phyloP scores from a whole-genome alignment of 2,113 vertebrate genomes.

The Atherinomorus stipes region DNA sequence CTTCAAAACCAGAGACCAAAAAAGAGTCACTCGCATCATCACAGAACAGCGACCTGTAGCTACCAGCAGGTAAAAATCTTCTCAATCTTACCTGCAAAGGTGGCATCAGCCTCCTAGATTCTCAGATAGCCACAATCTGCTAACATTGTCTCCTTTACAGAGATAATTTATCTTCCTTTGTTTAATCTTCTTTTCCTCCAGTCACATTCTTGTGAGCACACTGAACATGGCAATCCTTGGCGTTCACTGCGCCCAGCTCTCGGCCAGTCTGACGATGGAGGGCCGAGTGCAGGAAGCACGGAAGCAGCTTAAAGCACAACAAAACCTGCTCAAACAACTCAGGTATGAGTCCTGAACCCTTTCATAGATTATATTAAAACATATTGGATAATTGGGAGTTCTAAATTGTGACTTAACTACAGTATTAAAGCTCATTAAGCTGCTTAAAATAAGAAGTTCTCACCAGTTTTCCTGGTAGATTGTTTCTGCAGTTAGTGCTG shows the following conservation, averaged over 20 bases:
- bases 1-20: slow-evolving; percentile 80
- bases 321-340: slow-evolving; percentile 76
- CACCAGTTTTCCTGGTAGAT: no score
- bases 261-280: slow-evolving; percentile 82
- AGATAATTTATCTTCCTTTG: not conserved
- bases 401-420: no score
- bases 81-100: not conserved
- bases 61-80: slow-evolving; percentile 69
- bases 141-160: not conserved
- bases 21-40: slow-evolving; percentile 77
- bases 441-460: no score
- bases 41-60: slow-evolving; percentile 78
- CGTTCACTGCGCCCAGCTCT: slow-evolving; percentile 84
- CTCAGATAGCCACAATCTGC: no score
- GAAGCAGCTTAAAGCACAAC: slow-evolving; percentile 75
- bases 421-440: no score
- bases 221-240: slow-evolving; percentile 81
- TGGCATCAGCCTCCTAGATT: no score
- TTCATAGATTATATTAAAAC: not conserved
- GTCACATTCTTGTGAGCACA: slow-evolving; percentile 65
- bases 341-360: slow-evolving; percentile 57
- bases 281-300: slow-evolving; percentile 82
- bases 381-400: not conserved
- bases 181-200: slow-evolving; percentile 31
- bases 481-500: no score